Evolutionary conservation across 2,797 vertebrate genomes (phyloP).

Genomic region (Rhabdomys pumilio): DNA sequence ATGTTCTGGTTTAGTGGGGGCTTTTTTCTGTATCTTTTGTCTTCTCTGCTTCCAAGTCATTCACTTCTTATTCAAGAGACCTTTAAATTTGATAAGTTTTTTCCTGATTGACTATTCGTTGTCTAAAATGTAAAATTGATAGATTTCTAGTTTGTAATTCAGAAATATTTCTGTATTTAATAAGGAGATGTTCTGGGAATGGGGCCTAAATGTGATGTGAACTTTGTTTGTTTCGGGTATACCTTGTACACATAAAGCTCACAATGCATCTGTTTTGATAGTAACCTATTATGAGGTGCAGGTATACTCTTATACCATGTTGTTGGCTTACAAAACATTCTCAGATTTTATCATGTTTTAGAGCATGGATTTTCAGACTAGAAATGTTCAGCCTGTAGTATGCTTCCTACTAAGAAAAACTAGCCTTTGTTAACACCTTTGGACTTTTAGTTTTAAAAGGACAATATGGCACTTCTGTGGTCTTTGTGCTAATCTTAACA

Average conservation of each 20-base stretch:
- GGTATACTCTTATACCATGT: background rate
- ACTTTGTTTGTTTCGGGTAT: background rate
- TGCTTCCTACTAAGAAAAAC: background rate
- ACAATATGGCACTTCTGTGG: background rate
- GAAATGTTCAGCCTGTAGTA: background rate
- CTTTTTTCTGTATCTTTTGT: background rate
- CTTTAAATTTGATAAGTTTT: conserved; percentile 27
- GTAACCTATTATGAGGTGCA: background rate
- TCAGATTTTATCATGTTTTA: background rate
- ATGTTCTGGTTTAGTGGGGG: background rate
- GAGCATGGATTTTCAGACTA: background rate
- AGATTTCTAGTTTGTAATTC: background rate
- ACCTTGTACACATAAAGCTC: background rate
- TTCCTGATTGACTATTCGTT: background rate
- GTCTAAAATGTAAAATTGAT: background rate
- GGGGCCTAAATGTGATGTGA: background rate
- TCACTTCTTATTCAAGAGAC: conserved; percentile 14
- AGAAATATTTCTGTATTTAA: background rate
- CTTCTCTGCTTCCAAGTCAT: background rate
- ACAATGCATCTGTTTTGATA: background rate
- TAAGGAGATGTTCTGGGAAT: background rate
- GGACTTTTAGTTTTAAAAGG: conserved; percentile 38
- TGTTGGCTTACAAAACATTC: background rate
- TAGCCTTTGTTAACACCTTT: background rate
- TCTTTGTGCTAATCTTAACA: conserved; percentile 42